Percentiles rank a stretch among this genome's conserved stretches.
Evolutionary conservation across 2,113 vertebrate genomes (phyloP).

Genomic region (Nicator chloris): DNA sequence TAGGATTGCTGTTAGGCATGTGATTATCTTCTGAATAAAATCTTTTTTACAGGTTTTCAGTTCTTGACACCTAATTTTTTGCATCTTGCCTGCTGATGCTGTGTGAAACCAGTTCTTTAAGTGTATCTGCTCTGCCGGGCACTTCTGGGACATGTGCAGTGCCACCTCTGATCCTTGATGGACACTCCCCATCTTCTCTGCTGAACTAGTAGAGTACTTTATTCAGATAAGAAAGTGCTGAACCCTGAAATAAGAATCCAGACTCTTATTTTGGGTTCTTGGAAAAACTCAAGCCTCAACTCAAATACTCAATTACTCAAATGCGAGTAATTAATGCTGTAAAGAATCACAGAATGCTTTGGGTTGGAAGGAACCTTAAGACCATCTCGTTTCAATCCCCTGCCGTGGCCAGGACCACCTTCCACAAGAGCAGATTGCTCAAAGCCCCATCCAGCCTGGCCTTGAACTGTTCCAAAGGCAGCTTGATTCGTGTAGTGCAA

Average conservation of each 20-base stretch:
- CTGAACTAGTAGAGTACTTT: not conserved
- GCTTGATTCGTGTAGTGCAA: not conserved
- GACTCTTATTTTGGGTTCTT: not conserved
- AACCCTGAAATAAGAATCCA: not conserved
- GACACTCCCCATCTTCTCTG: not conserved
- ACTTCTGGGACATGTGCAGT: not conserved
- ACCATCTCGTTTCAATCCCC: not conserved
- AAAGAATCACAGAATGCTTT: not conserved
- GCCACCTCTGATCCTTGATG: not conserved
- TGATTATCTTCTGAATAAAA: not conserved
- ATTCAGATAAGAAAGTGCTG: not conserved
- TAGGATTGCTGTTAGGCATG: not conserved
- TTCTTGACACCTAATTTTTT: not conserved
- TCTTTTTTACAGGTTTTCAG: constrained; percentile 3
- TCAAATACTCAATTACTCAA: too few relatives aligned
- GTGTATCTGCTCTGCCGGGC: not conserved
- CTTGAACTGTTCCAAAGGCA: not conserved
- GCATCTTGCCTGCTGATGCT: not conserved
- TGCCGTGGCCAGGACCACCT: not conserved
- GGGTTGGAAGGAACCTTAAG: not conserved
- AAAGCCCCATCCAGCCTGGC: not conserved
- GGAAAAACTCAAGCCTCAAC: not conserved
- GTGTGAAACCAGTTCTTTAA: not conserved
- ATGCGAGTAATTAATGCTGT: not conserved
- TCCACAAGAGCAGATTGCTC: not conserved